A percentile compares a stretch with the other conserved stretches of the same genome.
These are phyloP conservation scores for Circaetus cinerascens DNA, from an alignment of 2,113 vertebrate genomes.

Conservation along the genomic window DNA sequence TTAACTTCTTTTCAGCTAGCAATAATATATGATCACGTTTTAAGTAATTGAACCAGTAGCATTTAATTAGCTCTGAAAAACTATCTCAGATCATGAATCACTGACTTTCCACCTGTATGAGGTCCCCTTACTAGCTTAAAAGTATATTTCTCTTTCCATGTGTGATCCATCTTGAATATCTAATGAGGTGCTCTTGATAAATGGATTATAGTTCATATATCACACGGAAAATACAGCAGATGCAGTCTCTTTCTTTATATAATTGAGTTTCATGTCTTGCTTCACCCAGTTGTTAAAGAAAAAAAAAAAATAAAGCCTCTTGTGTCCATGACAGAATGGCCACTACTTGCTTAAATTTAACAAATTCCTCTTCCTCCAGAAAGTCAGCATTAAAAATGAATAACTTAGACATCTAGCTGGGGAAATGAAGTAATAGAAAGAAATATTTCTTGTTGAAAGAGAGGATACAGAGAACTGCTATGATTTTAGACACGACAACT, in stretches of 20 bases:
- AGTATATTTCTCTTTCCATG: conserved; percentile 36
- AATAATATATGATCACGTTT: conserved; percentile 50
- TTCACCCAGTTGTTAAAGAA: neutral
- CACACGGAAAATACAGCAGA: neutral
- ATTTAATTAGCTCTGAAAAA: conserved; percentile 67
- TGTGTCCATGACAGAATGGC: neutral
- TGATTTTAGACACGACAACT: neutral
- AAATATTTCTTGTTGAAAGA: neutral
- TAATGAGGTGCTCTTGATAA: conserved; percentile 12
- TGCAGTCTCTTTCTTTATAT: neutral
- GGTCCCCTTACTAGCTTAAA: conserved; percentile 9
- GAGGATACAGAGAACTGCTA: neutral
- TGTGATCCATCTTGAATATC: conserved; percentile 51
- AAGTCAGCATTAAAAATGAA: neutral
- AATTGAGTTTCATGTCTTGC: neutral
- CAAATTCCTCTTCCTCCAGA: neutral
- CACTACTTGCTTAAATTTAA: neutral
- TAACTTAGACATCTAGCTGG: neutral
- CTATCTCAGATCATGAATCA: conserved; percentile 50
- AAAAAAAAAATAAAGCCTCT: neutral
- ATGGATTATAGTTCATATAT: neutral
- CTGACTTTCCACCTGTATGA: conserved; percentile 19
- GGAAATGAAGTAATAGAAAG: neutral
- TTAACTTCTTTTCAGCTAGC: conserved; percentile 54
- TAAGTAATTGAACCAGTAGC: conserved; percentile 58